Base-by-base conservation (phyloP, 2,888 invertebrate species). In the Oasisia sp. region DNA sequence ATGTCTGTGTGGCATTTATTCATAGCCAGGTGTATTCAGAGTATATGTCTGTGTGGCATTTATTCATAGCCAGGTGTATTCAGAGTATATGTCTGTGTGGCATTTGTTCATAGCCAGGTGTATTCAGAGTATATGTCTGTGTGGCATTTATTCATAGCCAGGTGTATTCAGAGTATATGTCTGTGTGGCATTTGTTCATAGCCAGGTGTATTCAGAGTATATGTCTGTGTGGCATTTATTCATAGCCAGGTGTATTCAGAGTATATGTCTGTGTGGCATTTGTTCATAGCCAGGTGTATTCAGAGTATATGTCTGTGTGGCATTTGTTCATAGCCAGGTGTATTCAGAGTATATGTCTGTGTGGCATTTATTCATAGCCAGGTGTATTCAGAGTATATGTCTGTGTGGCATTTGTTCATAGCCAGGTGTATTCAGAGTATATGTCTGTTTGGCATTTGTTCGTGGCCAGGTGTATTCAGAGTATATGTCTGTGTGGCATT, bases 41-140 rank as follows among this genome's bases (percentile, higher is more conserved):
- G 38, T 38, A 50, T 50, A 14, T 2, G 12, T 50, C 9, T 50
- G 50, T 50, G 19, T 74, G 3, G 0, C 27, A 74, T 74, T 74
- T 19, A n/a, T 38, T 89, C 0, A 9, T 90, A 1, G 32, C 89
- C 93, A 95, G 95, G 93, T 94, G 32, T n/a, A n/a, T n/a, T 2
- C 38, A 38, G 38, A 38, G 38, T 38, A 50, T 50, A 14, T 2
- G 12, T 50, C 9, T 50, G 50, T 50, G 19, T 74, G 3, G 0
- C 27, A 74, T 74, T 74, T 19, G 38, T 38, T 89, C 0, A 9
- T 90, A 1, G 32, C 89, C 93, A 95, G 95, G 93, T 94, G 32
- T n/a, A n/a, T n/a, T 2, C 38, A 38, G 38, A 38, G 38, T 38
- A 50, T 50, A 14, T 2, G 12, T 50, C 9, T 50, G 50, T 50